A percentile compares a stretch with the other conserved stretches of the same genome.
Conservation (phyloP, 2,888 invertebrate species). For the Achlya flavicornis region DNA sequence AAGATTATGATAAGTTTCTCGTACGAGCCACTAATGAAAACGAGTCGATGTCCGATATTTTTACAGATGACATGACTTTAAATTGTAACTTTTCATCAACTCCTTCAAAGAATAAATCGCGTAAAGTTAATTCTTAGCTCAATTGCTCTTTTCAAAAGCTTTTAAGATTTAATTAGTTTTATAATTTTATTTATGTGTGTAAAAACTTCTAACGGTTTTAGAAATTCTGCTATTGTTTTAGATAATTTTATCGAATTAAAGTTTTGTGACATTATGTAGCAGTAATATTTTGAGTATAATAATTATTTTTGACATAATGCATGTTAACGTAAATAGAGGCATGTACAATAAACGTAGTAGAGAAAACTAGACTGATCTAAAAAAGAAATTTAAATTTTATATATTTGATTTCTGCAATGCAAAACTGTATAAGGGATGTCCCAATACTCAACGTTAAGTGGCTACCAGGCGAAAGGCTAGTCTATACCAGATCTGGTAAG, state of each 20-base stretch:
- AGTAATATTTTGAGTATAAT: constrained; percentile 58
- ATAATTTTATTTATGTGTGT: constrained; percentile 56
- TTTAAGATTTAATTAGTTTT: constrained; percentile 55
- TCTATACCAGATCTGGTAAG: too few relatives aligned
- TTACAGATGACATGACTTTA: constrained; percentile 73
- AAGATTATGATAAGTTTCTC: constrained; percentile 61
- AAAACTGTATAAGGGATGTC: too few relatives aligned
- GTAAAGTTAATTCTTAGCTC: constrained; percentile 56
- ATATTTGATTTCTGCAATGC: not conserved
- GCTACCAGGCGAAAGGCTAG: too few relatives aligned
- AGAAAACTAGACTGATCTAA: constrained; percentile 45
- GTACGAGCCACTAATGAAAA: constrained; percentile 56
- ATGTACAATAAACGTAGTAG: not conserved
- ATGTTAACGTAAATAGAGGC: not conserved
- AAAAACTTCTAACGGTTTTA: constrained; percentile 36
- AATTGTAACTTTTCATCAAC: constrained; percentile 79
- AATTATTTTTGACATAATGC: constrained; percentile 41
- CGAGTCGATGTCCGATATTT: constrained; percentile 77
- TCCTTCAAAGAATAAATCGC: constrained; percentile 74
- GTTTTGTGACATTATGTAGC: constrained; percentile 33
- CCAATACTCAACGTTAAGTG: too few relatives aligned
- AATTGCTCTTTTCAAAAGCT: not conserved
- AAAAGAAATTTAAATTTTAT: constrained; percentile 20
- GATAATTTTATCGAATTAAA: constrained; percentile 55
- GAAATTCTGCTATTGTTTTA: constrained; percentile 58